Conservation (phyloP, 2,113 vertebrate genomes). For the Ptilonorhynchus violaceus region DNA sequence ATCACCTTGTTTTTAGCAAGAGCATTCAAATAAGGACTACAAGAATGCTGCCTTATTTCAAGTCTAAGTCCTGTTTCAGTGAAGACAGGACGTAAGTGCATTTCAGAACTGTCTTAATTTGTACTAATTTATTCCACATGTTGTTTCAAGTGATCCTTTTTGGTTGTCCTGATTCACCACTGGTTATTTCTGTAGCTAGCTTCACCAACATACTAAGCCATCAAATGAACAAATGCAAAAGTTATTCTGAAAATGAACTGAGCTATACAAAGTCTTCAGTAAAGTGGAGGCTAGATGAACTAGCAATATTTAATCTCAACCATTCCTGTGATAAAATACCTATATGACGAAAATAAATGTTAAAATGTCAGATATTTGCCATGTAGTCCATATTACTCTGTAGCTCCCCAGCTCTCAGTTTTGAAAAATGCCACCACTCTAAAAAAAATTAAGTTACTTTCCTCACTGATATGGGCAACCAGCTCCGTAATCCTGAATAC, state of each 20-base stretch:
- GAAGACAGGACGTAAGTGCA: neutral
- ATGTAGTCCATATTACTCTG: neutral
- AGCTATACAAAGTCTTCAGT: neutral
- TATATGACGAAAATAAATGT: neutral
- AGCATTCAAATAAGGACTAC: neutral
- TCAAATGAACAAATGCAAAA: neutral
- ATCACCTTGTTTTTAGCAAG: neutral
- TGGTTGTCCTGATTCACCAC: neutral
- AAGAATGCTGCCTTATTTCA: neutral
- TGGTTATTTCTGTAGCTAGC: neutral
- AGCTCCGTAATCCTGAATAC: neutral
- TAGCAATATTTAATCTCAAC: neutral
- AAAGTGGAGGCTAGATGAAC: neutral
- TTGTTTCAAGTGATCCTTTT: neutral
- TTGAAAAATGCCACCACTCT: neutral
- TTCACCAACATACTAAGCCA: neutral
- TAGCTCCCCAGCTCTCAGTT: neutral
- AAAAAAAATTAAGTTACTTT: neutral
- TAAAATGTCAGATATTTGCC: neutral
- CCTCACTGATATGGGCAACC: neutral
- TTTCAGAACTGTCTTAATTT: neutral
- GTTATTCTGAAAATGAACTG: neutral
- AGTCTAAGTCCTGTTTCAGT: neutral
- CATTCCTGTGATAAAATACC: neutral
- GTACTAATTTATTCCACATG: neutral